These are phyloP conservation scores for Sialis lutaria DNA, from an alignment of 2,888 invertebrate species.

Conservation along the genomic window DNA sequence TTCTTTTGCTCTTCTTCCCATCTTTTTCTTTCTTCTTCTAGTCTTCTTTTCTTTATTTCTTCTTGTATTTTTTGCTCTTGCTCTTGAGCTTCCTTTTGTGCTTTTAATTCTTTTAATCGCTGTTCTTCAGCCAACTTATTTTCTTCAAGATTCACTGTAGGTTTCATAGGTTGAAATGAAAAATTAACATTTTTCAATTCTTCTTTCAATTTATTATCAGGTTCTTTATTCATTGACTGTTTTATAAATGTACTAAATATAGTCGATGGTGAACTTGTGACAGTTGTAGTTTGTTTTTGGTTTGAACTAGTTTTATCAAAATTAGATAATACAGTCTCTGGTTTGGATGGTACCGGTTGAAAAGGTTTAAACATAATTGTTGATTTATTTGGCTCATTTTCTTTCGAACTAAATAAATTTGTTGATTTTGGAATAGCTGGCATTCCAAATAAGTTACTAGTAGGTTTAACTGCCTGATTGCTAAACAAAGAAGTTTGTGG, in stretches of 20 bases:
- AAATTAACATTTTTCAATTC: background rate
- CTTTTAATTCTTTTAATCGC: conserved; percentile 8
- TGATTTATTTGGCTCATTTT: too few species aligned
- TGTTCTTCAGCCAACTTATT: conserved; percentile 6
- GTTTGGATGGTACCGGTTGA: too few species aligned
- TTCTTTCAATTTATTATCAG: background rate
- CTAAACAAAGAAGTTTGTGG: too few species aligned
- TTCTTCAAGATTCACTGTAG: background rate
- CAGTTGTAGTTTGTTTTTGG: conserved; percentile 9
- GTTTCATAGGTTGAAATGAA: background rate
- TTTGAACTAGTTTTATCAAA: background rate
- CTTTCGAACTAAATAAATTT: too few species aligned
- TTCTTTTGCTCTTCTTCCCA: conserved; percentile 11
- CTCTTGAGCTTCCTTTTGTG: conserved; percentile 9
- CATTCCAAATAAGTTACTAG: too few species aligned
- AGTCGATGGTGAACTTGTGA: conserved; percentile 1
- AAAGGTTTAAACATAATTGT: too few species aligned
- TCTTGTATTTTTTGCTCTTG: conserved; percentile 7
- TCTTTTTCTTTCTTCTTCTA: conserved; percentile 13
- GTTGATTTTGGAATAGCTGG: too few species aligned
- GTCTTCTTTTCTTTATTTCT: conserved; percentile 12
- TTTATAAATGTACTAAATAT: background rate
- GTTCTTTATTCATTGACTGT: background rate
- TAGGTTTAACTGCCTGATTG: too few species aligned
- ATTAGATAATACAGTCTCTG: too few species aligned